A percentile compares a stretch with the other conserved stretches of the same genome.
Conservation (phyloP, 2,888 invertebrate species). For the Trachelus tabidus region DNA sequence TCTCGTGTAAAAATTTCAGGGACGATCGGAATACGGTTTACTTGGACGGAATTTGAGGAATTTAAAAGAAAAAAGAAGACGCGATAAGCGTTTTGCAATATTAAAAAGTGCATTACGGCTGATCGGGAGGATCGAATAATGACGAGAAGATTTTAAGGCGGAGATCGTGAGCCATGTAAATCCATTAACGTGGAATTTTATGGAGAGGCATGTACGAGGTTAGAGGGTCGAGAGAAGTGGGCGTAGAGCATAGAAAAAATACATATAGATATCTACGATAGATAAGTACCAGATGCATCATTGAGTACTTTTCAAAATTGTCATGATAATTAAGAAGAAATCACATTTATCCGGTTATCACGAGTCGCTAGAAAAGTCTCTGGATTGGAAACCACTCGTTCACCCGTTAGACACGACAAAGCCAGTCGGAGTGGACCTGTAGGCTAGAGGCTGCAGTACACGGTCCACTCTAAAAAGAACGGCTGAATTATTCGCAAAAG, state of each 20-base stretch:
- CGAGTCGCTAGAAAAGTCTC: neutral
- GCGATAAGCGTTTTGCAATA: neutral
- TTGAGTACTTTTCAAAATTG: neutral
- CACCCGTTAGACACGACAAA: neutral
- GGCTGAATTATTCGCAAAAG: neutral
- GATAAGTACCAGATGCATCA: neutral
- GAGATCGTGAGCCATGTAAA: conserved; percentile 30
- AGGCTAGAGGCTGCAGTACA: neutral
- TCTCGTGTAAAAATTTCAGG: neutral
- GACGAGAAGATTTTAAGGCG: neutral
- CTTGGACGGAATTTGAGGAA: neutral
- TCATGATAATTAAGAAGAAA: neutral
- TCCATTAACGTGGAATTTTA: conserved; percentile 42
- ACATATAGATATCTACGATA: neutral
- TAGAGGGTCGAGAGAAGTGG: neutral
- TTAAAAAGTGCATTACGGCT: neutral
- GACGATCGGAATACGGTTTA: neutral
- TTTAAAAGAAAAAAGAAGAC: neutral
- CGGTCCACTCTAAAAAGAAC: neutral
- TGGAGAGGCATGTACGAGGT: neutral
- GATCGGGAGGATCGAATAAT: neutral
- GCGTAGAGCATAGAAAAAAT: neutral
- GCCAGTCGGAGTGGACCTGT: neutral
- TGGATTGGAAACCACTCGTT: neutral
- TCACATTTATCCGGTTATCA: neutral